These are phyloP conservation scores for Archocentrus centrarchus DNA, from an alignment of 2,113 vertebrate genomes.

Conservation along the genomic window DNA sequence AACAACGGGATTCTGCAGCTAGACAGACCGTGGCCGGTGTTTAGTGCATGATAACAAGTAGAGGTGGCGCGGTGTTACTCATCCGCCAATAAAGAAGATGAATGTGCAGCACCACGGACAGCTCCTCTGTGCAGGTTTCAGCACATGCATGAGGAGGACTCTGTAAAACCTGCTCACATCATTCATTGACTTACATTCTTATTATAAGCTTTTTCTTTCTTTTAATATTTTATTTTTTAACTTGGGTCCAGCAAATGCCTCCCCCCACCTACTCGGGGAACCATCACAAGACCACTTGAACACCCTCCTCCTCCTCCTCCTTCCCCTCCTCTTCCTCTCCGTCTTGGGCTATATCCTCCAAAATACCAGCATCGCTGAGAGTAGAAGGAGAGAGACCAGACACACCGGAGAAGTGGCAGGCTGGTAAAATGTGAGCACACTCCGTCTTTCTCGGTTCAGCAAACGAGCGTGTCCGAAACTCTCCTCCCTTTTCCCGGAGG, in stretches of 20 bases:
- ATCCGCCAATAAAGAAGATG: neutral
- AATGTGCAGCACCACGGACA: conserved; percentile 55
- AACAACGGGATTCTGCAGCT: neutral
- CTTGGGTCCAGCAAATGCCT: neutral
- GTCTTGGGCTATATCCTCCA: conserved; percentile 10
- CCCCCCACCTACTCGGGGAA: conserved; percentile 4
- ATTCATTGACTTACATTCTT: neutral
- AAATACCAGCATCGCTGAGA: conserved; percentile 26
- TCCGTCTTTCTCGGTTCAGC: conserved; percentile 18
- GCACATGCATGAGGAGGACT: neutral
- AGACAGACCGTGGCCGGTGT: neutral
- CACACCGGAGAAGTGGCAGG: conserved; percentile 6
- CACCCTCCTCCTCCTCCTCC: conserved; percentile 2
- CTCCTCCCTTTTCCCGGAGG: conserved; percentile 33
- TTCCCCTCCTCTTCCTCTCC: conserved; percentile 19
- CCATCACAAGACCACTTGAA: conserved; percentile 58
- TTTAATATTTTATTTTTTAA: no score
- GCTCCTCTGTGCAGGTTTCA: conserved; percentile 22
- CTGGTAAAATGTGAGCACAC: conserved; percentile 39
- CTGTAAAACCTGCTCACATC: fast-evolving
- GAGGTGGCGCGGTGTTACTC: neutral
- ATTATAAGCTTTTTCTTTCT: neutral
- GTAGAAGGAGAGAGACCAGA: conserved; percentile 12
- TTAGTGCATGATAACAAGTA: neutral
- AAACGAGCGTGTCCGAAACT: conserved; percentile 40